Conservation (phyloP, 2,113 vertebrate species). For the Tricholaema leucomelas region DNA sequence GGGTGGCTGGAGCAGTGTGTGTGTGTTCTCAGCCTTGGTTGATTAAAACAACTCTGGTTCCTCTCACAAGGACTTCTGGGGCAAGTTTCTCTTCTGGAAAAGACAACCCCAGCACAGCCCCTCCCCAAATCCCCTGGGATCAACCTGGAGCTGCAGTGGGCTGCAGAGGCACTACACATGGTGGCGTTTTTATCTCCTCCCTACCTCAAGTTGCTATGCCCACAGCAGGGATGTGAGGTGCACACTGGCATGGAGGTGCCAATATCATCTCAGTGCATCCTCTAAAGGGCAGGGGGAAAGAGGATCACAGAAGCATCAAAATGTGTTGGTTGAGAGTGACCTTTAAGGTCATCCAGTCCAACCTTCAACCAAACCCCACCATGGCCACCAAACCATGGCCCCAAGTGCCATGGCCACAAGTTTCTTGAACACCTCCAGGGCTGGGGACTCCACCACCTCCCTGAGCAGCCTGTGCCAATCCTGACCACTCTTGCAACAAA, state of each 20-base stretch:
- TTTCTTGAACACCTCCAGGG: too few relatives aligned
- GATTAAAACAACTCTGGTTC: slow-evolving; percentile 34
- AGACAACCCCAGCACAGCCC: not conserved
- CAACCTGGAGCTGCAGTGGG: not conserved
- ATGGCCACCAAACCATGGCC: too few relatives aligned
- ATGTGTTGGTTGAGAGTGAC: too few relatives aligned
- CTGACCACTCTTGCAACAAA: too few relatives aligned
- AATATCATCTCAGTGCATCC: not conserved
- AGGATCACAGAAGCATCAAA: too few relatives aligned
- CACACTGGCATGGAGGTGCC: not conserved
- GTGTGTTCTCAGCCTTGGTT: not conserved
- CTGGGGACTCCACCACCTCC: too few relatives aligned
- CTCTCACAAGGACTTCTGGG: not conserved
- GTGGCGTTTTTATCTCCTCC: not conserved
- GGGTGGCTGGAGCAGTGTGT: not conserved
- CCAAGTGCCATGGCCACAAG: too few relatives aligned
- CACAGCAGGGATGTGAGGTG: not conserved
- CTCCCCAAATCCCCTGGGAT: not conserved
- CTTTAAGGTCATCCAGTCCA: too few relatives aligned
- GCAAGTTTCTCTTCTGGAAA: not conserved
- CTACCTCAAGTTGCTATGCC: not conserved
- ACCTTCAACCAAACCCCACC: too few relatives aligned
- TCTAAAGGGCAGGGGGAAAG: too few relatives aligned
- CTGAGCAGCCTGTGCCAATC: too few relatives aligned
- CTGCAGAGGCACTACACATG: not conserved